Evolutionary conservation across 2,797 vertebrate genomes (phyloP).

Genomic region (Oceanodroma leucorhoa): DNA sequence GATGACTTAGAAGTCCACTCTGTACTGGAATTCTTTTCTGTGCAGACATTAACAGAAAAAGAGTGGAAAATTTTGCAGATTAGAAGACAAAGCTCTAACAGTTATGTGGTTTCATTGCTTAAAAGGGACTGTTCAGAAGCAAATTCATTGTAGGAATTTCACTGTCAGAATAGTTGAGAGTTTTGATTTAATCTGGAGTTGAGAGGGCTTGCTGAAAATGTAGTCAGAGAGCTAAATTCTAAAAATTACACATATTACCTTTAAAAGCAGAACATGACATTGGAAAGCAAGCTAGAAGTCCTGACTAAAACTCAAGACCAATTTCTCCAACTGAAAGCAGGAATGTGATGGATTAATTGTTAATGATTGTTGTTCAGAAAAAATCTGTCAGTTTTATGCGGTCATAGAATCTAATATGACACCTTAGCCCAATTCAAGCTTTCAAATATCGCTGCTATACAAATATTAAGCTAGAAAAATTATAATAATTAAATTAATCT

Average conservation of each 20-base stretch:
- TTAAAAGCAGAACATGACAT: not conserved
- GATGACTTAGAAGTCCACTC: not conserved
- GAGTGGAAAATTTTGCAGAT: not conserved
- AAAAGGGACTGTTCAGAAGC: not conserved
- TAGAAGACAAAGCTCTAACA: not conserved
- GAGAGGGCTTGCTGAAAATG: not conserved
- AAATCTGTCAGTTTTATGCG: rapidly evolving
- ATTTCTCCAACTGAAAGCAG: not conserved
- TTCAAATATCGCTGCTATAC: not conserved
- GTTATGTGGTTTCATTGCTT: not conserved
- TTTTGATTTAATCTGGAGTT: not conserved
- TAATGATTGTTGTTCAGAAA: not conserved
- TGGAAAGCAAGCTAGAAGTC: not conserved
- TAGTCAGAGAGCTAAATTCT: not conserved
- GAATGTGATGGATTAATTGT: not conserved
- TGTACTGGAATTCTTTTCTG: not conserved
- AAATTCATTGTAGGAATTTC: not conserved
- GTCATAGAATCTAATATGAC: not conserved
- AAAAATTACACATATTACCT: not conserved
- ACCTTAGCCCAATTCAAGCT: not conserved
- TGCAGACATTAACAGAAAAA: not conserved
- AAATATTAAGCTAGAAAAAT: not conserved
- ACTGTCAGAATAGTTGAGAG: not conserved
- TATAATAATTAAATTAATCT: not conserved
- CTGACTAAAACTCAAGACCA: not conserved